Conservation (phyloP, 2,113 vertebrate species). For the Passerina amoena region DNA sequence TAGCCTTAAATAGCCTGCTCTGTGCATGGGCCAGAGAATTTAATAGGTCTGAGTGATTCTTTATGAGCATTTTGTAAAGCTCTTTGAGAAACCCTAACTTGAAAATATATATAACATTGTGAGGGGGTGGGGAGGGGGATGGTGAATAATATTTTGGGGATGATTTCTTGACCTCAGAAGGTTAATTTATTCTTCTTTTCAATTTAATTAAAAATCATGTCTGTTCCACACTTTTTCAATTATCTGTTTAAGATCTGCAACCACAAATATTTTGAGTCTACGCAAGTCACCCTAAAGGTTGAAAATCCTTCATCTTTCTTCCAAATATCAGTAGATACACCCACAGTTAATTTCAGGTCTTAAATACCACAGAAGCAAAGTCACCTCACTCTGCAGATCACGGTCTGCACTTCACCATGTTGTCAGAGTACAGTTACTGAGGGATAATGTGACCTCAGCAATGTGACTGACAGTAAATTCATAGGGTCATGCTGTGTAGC, state of each 20-base stretch:
- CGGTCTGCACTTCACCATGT: background rate
- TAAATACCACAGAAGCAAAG: background rate
- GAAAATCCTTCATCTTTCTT: constrained; percentile 3
- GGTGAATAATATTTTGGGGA: background rate
- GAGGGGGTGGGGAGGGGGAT: fast-evolving
- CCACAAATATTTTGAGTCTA: constrained; percentile 8
- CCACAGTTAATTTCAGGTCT: background rate
- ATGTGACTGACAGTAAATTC: background rate
- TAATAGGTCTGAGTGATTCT: background rate
- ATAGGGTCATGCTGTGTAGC: background rate
- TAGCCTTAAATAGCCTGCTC: fast-evolving
- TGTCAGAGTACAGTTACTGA: background rate
- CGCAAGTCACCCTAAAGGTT: background rate
- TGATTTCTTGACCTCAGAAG: background rate
- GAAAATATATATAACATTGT: background rate
- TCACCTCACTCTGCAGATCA: background rate
- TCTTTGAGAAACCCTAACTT: background rate
- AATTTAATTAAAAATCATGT: background rate
- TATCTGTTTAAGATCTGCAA: background rate
- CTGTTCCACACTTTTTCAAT: background rate
- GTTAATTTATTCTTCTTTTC: background rate
- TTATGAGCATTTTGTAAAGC: background rate
- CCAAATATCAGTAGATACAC: background rate
- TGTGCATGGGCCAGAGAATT: background rate
- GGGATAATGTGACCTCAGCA: background rate